A percentile compares a stretch with the other conserved stretches of the same genome.
phyloP scores from a whole-genome alignment of 2,113 vertebrate species.

The Platycercus adscitus region DNA sequence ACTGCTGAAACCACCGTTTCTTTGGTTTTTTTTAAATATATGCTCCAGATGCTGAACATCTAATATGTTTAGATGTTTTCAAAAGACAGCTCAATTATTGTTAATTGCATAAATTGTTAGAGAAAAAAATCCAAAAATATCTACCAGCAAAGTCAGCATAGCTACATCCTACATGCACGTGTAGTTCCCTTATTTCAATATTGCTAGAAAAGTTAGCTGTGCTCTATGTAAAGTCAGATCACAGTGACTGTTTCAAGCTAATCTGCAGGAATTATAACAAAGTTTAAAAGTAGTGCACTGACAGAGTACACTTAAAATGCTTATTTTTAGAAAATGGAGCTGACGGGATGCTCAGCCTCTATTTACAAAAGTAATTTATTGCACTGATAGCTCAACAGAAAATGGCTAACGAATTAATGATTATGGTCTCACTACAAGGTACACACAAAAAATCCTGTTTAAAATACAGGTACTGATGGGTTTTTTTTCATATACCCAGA shows the following conservation, averaged over 20 bases:
- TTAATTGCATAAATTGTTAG: background rate
- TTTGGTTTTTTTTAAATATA: background rate
- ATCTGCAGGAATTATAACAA: slow-evolving; percentile 60
- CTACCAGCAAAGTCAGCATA: background rate
- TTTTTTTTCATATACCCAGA: slow-evolving; percentile 17
- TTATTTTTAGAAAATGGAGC: slow-evolving; percentile 61
- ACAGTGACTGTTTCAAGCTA: slow-evolving; percentile 31
- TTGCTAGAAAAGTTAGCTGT: slow-evolving; percentile 9
- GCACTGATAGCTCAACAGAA: slow-evolving; percentile 41
- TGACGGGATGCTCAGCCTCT: background rate
- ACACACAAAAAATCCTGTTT: slow-evolving; percentile 39
- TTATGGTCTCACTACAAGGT: slow-evolving; percentile 1
- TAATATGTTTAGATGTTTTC: background rate
- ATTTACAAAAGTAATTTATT: slow-evolving; percentile 61
- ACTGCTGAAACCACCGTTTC: background rate
- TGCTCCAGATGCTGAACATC: background rate
- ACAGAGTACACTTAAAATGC: slow-evolving; percentile 33
- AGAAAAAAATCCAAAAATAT: background rate
- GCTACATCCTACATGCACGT: background rate
- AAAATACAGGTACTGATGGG: slow-evolving; percentile 19
- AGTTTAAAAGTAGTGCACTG: slow-evolving; percentile 58
- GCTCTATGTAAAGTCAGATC: slow-evolving; percentile 50
- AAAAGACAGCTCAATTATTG: background rate
- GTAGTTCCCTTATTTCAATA: slow-evolving; percentile 19
- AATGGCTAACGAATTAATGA: slow-evolving; percentile 38